These are phyloP conservation scores for Chloroceryle amazona DNA, from an alignment of 2,797 vertebrate genomes.

Conservation along the genomic window DNA sequence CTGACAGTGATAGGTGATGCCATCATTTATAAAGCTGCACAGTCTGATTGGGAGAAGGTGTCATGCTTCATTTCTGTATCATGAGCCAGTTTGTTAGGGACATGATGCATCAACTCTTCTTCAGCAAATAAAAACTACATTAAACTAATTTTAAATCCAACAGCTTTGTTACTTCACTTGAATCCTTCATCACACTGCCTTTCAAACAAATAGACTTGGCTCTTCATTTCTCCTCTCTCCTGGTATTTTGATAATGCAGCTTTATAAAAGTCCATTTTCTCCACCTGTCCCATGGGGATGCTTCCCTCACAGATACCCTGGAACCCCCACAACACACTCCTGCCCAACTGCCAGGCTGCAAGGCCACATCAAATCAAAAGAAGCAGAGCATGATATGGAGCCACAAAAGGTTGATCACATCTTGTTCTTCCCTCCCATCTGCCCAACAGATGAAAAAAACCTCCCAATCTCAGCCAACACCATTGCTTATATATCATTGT, in stretches of 20 bases:
- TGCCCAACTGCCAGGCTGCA: background rate
- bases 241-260: background rate
- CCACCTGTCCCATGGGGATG: too few relatives aligned
- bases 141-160: conserved; percentile 38
- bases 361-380: accelerated
- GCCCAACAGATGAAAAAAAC: accelerated
- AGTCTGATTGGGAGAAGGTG: background rate
- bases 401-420: background rate
- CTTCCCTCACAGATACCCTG: background rate
- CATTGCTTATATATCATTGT: background rate
- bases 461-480: background rate
- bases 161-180: conserved; percentile 33
- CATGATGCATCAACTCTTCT: conserved; percentile 3
- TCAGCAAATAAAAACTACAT: background rate
- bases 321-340: background rate
- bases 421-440: background rate
- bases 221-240: background rate
- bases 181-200: background rate
- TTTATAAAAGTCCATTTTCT: background rate
- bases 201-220: background rate
- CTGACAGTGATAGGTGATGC: conserved; percentile 2
- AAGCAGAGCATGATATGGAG: background rate
- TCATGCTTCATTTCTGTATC: background rate
- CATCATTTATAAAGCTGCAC: conserved; percentile 11
- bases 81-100: conserved; percentile 20